Base-by-base conservation (phyloP, 2,888 invertebrate genomes). In the Sympetrum striolatum region DNA sequence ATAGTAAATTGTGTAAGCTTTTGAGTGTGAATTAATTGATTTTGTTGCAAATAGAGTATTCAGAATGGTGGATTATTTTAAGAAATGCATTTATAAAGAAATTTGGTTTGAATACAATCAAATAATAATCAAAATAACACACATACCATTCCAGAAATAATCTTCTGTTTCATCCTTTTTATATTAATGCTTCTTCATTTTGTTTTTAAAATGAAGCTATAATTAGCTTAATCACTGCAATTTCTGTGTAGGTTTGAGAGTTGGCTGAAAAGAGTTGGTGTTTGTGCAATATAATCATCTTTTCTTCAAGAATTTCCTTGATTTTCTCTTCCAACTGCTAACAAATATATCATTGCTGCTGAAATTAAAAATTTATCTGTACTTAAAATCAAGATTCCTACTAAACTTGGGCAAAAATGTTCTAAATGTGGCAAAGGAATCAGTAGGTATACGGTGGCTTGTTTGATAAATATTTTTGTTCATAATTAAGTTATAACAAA, bases 281-380 rank as follows among this genome's bases (percentile, higher is more conserved):
- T 86, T 86, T 86, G 86, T 86, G 86, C 86, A 86, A 86, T 86
- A 86, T 86, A 86, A 86, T 22, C 60, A 86, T 86, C 35, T 86
- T 86, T 37, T 37, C 37, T 37, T 86, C 60, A 64, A n/a, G 86
- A 60, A 25, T 64, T 60, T 60, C 39, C 60, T 86, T 60, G n/a
- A 37, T 37, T 86, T 64, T 37, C 37, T 22, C 6, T n/a, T 15
- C 37, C 22, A 60, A 64, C 58, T 86, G 73, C 22, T n/a, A 37
- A 37, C 35, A n/a, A 60, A 60, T 58, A 86, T n/a, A 64, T 37
- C 12, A 58, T 60, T 18, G 64, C 25, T 31, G 73, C 73, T 73
- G 25, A 64, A 86, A 86, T 86, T 86, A 18, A 64, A 73, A 37
- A 60, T 64, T 14, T 58, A 60, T 86, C 60, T 37, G 60, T 86